These are phyloP conservation scores for Coilia nasus DNA, from an alignment of 2,797 vertebrate species.

Conservation along the genomic window DNA sequence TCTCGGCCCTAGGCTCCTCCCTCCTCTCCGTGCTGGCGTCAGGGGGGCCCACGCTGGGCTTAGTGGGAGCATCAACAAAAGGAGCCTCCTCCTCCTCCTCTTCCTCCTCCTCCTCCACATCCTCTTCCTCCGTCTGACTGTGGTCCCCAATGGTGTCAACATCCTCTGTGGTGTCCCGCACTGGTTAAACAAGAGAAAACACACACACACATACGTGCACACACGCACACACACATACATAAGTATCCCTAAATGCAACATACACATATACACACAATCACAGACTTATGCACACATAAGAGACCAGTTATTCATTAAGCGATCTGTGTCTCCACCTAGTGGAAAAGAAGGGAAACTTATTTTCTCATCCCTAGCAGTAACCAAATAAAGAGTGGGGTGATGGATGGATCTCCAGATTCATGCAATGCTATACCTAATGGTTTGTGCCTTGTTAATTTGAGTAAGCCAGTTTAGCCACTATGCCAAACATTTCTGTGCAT, in stretches of 20 bases:
- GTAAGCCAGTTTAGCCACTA: background rate
- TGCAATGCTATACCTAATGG: background rate
- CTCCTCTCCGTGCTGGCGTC: slow-evolving; percentile 57
- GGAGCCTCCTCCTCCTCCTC: slow-evolving; percentile 59
- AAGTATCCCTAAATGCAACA: too few relatives aligned
- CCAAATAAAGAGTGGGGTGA: background rate
- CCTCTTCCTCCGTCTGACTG: slow-evolving; percentile 65
- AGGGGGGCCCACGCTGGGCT: slow-evolving; percentile 41
- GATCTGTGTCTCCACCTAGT: slow-evolving; percentile 67
- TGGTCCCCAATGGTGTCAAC: slow-evolving; percentile 60
- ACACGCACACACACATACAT: background rate
- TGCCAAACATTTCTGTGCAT: background rate
- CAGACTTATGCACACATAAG: background rate
- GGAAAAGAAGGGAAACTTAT: slow-evolving; percentile 42
- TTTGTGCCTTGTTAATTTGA: background rate
- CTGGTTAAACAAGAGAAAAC: slow-evolving; percentile 51
- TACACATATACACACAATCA: background rate
- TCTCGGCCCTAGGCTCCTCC: slow-evolving; percentile 50
- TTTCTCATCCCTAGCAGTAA: background rate
- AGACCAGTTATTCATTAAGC: slow-evolving; percentile 5
- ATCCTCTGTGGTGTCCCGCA: slow-evolving; percentile 69
- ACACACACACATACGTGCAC: background rate
- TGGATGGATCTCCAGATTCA: background rate
- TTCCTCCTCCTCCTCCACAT: slow-evolving; percentile 63
- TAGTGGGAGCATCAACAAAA: slow-evolving; percentile 51